Evolutionary conservation across 2,888 invertebrate species (phyloP), one percentile per base, ranked within the genome.

Genomic region (Antitype chi): DNA sequence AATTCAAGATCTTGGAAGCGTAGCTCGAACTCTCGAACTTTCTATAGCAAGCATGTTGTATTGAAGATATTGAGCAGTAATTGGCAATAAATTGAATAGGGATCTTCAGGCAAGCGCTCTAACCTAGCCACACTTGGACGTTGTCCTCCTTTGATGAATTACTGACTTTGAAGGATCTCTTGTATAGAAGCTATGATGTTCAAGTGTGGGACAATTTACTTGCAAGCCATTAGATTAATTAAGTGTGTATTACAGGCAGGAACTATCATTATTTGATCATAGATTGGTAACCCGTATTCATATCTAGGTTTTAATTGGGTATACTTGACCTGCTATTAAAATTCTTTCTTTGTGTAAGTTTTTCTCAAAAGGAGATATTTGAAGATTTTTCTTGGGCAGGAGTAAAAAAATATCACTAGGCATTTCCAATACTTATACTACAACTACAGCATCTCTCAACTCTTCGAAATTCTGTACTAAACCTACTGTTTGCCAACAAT

Each of bases 51-150:
- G 38, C 28, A 20, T 69, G 43, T 75, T 62, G 43, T 76, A 72
- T 75, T 64, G 55, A 57, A 78, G 82, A 74, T 82, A 82, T 82
- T 74, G 80, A 74, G 13, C 71, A 25, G 63, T 82, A 82, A 80
- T 80, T 84, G 84, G 62, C 67, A 76, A 73, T 76, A 80, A 69
- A 74, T 53, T 84, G 73, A 73, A 80, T 74, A 47, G 70, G 70
- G 67, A 53, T 84, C 68, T 71, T 32, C 47, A 55, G 43, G 38
- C 60, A 49, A 80, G 52, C 60, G 60, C 15, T 80, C 32, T 67
- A 74, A 55, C 28, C 66, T 52, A 52, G 49, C 59, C 20, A 38
- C n/a, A 60, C 62, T 70, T 67, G 47, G 38, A 52, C 52, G 32
- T 23, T 53, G 55, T 57, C 63, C 32, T 67, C 63, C 60, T 81